Evolutionary conservation across 2,888 invertebrate genomes (phyloP), one percentile per base, ranked within the genome.

Genomic region (Leptarthrus brevirostris): DNA sequence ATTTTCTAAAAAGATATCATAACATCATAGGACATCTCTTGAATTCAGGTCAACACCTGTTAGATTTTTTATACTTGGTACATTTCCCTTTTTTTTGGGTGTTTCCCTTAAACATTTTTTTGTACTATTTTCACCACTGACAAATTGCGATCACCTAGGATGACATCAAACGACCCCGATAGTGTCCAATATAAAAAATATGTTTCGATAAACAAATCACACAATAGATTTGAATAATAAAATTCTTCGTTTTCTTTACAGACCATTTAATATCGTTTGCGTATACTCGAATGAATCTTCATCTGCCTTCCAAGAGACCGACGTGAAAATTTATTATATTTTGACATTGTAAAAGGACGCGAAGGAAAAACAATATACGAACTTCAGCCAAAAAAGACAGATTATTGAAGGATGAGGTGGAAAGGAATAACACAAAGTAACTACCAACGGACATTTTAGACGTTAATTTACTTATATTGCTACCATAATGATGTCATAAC

Each of bases 221-320:
- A n/a, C n/a, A n/a, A n/a, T n/a, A n/a, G n/a, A n/a, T n/a, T n/a
- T n/a, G n/a, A n/a, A n/a, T n/a, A n/a, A n/a, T n/a, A n/a, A n/a
- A n/a, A n/a, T n/a, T n/a, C n/a, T n/a, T n/a, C n/a, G n/a, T 40
- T 20, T 10, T 52, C 6, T 5, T 52, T 24, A 12, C 20, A 69
- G 69, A 30, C 69, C 22, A 69, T 69, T 69, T 69, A 69, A 69
- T 69, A 69, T 69, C 34, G 52, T 20, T 69, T 52, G 52, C 69
- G 14, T 16, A 26, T 30, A 49, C 18, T 69, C 52, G 52, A 52
- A 8, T 69, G 34, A 69, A 30, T 69, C 26, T 26, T 52, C 52
- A 52, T 69, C 69, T 69, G 69, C 69, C 69, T 69, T 69, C 69
- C 69, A 69, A 56, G 8, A 36, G 47, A 64, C 10, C 20, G 24